Evolutionary conservation across 2,113 vertebrate species (phyloP).

Genomic region (Arothron firmamentum): DNA sequence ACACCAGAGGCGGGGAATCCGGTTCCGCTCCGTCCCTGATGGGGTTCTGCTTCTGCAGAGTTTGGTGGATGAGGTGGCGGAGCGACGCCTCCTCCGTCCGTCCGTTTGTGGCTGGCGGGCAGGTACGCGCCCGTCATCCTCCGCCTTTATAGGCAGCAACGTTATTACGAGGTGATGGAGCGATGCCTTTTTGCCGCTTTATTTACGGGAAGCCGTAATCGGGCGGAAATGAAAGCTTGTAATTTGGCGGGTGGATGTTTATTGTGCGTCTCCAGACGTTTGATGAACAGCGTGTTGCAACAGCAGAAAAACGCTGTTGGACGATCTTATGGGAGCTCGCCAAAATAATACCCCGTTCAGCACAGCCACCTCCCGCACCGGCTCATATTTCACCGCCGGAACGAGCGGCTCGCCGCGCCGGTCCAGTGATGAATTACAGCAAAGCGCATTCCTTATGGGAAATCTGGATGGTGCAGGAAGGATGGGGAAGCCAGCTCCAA

Average conservation of each 20-base stretch:
- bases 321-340: slow-evolving; percentile 68
- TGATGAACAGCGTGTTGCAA: slow-evolving; percentile 67
- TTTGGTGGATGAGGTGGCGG: too few species aligned
- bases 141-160: slow-evolving; percentile 86
- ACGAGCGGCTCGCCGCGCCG: slow-evolving; percentile 65
- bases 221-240: slow-evolving; percentile 61
- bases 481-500: slow-evolving; percentile 51
- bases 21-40: too few species aligned
- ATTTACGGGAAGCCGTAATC: slow-evolving; percentile 52
- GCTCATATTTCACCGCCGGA: slow-evolving; percentile 72
- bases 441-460: slow-evolving; percentile 72
- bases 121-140: slow-evolving; percentile 65
- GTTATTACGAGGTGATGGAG: slow-evolving; percentile 78
- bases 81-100: slow-evolving; percentile 28
- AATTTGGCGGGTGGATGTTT: slow-evolving; percentile 66
- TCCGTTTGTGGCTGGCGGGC: slow-evolving; percentile 46
- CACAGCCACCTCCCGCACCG: slow-evolving; percentile 54
- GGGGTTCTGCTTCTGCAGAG: too few species aligned
- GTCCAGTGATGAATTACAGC: slow-evolving; percentile 73
- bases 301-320: slow-evolving; percentile 54
- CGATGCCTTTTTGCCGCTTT: slow-evolving; percentile 37
- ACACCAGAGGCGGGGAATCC: too few species aligned
- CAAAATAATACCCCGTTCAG: slow-evolving; percentile 72
- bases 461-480: slow-evolving; percentile 69
- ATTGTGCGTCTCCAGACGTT: slow-evolving; percentile 62